Conservation (phyloP, 2,113 vertebrate species). For the Myxocyprinus asiaticus region DNA sequence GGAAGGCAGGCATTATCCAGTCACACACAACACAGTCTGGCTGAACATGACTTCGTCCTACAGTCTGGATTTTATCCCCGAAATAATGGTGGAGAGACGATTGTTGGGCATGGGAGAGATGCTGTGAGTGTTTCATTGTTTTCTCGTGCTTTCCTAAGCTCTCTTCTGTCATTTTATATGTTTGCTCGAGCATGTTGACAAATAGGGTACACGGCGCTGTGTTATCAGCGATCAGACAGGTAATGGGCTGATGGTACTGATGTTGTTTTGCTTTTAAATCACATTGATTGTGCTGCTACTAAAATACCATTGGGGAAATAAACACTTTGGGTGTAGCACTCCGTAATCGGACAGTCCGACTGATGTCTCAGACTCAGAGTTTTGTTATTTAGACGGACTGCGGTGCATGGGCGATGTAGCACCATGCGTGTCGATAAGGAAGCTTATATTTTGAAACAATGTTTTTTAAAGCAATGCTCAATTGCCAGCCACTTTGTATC, state of each 20-base stretch:
- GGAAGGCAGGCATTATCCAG: conserved; percentile 71
- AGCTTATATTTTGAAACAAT: neutral
- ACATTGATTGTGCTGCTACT: neutral
- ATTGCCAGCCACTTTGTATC: too few relatives aligned
- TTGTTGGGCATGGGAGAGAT: conserved; percentile 87
- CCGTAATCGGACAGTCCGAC: conserved; percentile 12
- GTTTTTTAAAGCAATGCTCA: neutral
- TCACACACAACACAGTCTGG: conserved; percentile 58
- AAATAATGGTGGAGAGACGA: conserved; percentile 93
- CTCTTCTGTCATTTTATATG: conserved; percentile 34
- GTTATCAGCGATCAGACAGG: conserved; percentile 26
- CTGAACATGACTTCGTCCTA: conserved; percentile 94
- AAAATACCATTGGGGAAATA: neutral
- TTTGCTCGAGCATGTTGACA: conserved; percentile 43
- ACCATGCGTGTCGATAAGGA: neutral
- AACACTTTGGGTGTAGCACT: neutral
- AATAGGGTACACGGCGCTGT: conserved; percentile 26
- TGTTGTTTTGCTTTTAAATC: neutral
- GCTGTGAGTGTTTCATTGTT: conserved; percentile 81
- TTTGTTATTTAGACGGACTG: neutral
- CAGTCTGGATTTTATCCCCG: conserved; percentile 96
- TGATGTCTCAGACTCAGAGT: neutral
- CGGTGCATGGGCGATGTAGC: neutral
- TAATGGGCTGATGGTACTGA: neutral
- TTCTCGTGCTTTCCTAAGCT: neutral